These are phyloP conservation scores for Ammodytes marinus DNA, from an alignment of 2,113 vertebrate species.

Conservation along the genomic window DNA sequence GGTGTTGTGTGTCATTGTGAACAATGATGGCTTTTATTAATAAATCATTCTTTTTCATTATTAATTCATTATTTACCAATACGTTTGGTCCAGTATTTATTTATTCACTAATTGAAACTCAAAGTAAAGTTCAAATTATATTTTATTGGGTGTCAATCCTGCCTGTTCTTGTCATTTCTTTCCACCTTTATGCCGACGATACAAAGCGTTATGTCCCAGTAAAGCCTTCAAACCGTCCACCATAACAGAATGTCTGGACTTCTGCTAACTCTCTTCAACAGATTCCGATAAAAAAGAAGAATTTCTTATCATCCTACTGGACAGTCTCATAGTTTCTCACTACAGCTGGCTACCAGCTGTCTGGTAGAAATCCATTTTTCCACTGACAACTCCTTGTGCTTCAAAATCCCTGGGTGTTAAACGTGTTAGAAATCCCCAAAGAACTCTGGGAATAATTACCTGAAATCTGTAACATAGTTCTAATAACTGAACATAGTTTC, in stretches of 20 bases:
- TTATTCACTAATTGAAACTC: not conserved
- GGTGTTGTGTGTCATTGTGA: not conserved
- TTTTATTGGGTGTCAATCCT: not conserved
- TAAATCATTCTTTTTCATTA: not conserved
- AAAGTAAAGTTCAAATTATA: not conserved
- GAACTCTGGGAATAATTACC: constrained; percentile 38
- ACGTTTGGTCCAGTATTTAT: not conserved
- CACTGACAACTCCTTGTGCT: not conserved
- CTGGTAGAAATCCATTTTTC: not conserved
- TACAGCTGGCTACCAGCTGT: not conserved
- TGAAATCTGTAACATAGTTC: constrained; percentile 13
- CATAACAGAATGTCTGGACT: not conserved
- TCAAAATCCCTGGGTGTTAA: not conserved
- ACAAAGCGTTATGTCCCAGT: not conserved
- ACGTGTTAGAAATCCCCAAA: not conserved
- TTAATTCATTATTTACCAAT: not conserved
- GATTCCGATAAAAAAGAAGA: not conserved
- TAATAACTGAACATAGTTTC: constrained; percentile 28
- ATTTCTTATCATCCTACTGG: not conserved
- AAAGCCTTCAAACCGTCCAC: not conserved
- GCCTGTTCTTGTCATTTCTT: too few species aligned
- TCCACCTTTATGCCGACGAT: not conserved
- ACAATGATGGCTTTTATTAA: not conserved
- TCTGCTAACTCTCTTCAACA: constrained; percentile 9
- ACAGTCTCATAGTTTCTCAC: not conserved